Conservation (phyloP, 2,888 invertebrate genomes). For the Ceriagrion tenellum region DNA sequence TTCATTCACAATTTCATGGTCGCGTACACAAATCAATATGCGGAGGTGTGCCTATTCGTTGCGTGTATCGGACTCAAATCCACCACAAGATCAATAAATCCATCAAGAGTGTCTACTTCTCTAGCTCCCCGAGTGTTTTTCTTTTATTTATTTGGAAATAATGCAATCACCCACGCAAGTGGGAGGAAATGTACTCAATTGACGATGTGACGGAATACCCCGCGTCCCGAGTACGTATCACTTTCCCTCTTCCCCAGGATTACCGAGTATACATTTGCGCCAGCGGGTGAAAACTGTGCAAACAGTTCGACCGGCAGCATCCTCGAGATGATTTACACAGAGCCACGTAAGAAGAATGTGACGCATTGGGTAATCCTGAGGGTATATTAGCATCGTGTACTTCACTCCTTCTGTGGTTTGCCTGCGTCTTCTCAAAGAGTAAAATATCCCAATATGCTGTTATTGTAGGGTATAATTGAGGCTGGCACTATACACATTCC, state of each 20-base stretch:
- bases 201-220: background rate
- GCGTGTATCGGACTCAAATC: background rate
- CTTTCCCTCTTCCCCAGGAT: background rate
- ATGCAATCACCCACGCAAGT: background rate
- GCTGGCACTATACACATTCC: too few relatives aligned
- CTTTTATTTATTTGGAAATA: background rate
- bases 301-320: background rate
- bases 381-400: background rate
- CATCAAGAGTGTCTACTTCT: background rate
- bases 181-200: background rate
- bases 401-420: background rate
- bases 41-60: background rate
- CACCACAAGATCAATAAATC: background rate
- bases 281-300: constrained; percentile 15
- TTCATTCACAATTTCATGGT: constrained; percentile 5
- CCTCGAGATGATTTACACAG: background rate
- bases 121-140: background rate
- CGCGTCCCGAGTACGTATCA: background rate
- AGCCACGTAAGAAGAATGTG: background rate
- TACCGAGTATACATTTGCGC: background rate
- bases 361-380: background rate
- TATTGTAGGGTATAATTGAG: too few relatives aligned
- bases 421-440: background rate
- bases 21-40: background rate
- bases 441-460: too few relatives aligned